A percentile compares a stretch with the other conserved stretches of the same genome.
phyloP scores from a whole-genome alignment of 2,797 vertebrate species.

The Gadopsis marmoratus region DNA sequence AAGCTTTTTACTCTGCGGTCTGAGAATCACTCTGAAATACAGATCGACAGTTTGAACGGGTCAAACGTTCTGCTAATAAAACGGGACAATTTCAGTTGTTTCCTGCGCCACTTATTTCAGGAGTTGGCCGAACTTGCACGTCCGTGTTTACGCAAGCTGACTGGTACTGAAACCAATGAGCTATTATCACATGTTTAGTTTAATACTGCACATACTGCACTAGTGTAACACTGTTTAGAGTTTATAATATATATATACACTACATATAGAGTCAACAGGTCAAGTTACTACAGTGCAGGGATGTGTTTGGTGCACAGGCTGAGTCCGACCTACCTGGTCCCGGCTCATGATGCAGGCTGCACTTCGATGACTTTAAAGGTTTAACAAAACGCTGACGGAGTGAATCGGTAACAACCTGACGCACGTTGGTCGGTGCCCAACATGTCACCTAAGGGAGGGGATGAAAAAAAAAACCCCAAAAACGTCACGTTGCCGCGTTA shows the following conservation, averaged over 20 bases:
- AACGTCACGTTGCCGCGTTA: slow-evolving; percentile 9
- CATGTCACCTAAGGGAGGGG: background rate
- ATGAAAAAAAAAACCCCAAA: background rate
- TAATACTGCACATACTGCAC: background rate
- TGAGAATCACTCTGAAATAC: background rate
- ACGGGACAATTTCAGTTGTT: background rate
- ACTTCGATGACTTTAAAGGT: background rate
- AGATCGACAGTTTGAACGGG: background rate
- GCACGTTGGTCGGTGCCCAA: background rate
- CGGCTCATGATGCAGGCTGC: slow-evolving; percentile 25
- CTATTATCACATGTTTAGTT: background rate
- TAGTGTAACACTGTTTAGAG: too few species aligned
- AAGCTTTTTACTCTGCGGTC: background rate
- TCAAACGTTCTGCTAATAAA: background rate
- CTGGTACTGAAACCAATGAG: background rate
- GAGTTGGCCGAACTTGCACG: background rate
- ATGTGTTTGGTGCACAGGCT: background rate
- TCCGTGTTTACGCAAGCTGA: slow-evolving; percentile 3
- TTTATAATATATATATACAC: background rate
- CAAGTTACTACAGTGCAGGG: too few species aligned
- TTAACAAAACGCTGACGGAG: background rate
- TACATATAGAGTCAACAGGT: background rate
- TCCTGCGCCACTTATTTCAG: background rate
- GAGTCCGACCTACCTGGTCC: slow-evolving; percentile 53
- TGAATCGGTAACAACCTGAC: background rate